phyloP scores from a whole-genome alignment of 2,888 invertebrate species.

The Linnaemya vulpina region DNA sequence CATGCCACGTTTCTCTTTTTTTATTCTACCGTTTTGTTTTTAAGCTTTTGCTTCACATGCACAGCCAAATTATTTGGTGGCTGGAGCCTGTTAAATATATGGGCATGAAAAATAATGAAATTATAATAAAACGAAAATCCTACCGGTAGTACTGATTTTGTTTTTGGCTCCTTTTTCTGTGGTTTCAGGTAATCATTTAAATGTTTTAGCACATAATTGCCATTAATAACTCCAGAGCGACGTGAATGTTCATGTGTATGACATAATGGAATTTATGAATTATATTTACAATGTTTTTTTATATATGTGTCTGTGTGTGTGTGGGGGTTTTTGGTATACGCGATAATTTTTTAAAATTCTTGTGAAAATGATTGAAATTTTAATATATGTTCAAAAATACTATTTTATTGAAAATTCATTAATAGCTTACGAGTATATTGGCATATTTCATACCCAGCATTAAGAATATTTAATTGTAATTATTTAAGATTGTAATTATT shows the following conservation, averaged over 20 bases:
- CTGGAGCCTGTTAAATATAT: slow-evolving; percentile 34
- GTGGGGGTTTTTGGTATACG: background rate
- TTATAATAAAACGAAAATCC: slow-evolving; percentile 11
- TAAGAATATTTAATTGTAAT: slow-evolving; percentile 6
- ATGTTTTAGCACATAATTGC: slow-evolving; percentile 57
- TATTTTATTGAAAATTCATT: background rate
- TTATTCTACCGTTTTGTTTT: slow-evolving; percentile 10
- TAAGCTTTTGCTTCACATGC: background rate
- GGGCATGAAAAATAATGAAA: slow-evolving; percentile 24
- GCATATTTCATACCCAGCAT: background rate
- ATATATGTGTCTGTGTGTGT: background rate
- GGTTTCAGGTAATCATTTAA: slow-evolving; percentile 54
- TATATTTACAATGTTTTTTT: background rate
- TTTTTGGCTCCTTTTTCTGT: slow-evolving; percentile 7
- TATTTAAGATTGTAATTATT: no score
- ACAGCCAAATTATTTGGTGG: slow-evolving; percentile 24
- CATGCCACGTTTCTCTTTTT: slow-evolving; percentile 53
- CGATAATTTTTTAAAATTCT: background rate
- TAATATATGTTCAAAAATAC: background rate
- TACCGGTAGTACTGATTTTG: background rate
- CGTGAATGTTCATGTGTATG: slow-evolving; percentile 29
- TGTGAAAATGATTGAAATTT: background rate
- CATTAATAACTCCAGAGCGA: slow-evolving; percentile 48
- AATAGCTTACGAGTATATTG: slow-evolving; percentile 18
- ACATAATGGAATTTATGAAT: slow-evolving; percentile 36